Conservation (phyloP, 2,797 vertebrate genomes). For the Falco peregrinus region DNA sequence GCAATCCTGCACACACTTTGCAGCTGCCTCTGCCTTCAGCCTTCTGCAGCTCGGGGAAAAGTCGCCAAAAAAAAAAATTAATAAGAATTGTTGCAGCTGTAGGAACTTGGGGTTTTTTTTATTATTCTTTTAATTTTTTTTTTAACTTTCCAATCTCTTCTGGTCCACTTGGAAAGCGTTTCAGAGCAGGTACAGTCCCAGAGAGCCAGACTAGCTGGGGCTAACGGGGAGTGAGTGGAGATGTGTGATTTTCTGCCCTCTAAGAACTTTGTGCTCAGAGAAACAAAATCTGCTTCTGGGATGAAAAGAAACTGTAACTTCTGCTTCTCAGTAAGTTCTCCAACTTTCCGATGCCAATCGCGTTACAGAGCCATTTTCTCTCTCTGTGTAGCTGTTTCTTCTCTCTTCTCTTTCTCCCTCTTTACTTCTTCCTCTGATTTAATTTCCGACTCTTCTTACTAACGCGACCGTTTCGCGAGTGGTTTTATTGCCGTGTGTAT, state of each 20-base stretch:
- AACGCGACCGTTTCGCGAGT: neutral
- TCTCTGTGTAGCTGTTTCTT: slow-evolving; percentile 7
- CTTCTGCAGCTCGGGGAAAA: slow-evolving; percentile 66
- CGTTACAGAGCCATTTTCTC: slow-evolving; percentile 42
- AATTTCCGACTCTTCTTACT: slow-evolving; percentile 35
- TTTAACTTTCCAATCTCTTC: slow-evolving; percentile 66
- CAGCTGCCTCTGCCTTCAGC: slow-evolving; percentile 62
- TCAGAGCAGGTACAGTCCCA: slow-evolving; percentile 72
- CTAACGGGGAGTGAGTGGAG: slow-evolving; percentile 53
- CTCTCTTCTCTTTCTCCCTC: neutral
- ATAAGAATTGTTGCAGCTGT: slow-evolving; percentile 40
- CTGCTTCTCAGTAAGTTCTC: slow-evolving; percentile 77
- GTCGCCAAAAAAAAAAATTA: neutral
- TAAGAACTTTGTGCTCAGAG: slow-evolving; percentile 60
- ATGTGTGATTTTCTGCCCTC: slow-evolving; percentile 55
- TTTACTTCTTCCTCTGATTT: neutral
- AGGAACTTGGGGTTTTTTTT: neutral
- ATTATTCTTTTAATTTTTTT: neutral
- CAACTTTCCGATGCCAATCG: slow-evolving; percentile 56
- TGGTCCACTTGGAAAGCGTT: slow-evolving; percentile 70
- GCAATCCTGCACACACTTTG: slow-evolving; percentile 70
- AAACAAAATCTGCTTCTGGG: slow-evolving; percentile 69
- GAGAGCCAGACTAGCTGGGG: slow-evolving; percentile 65
- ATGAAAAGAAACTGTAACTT: slow-evolving; percentile 69
- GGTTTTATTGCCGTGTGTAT: slow-evolving; percentile 19